Conservation (phyloP, 2,113 vertebrate species). For the Cryptotis parvus region DNA sequence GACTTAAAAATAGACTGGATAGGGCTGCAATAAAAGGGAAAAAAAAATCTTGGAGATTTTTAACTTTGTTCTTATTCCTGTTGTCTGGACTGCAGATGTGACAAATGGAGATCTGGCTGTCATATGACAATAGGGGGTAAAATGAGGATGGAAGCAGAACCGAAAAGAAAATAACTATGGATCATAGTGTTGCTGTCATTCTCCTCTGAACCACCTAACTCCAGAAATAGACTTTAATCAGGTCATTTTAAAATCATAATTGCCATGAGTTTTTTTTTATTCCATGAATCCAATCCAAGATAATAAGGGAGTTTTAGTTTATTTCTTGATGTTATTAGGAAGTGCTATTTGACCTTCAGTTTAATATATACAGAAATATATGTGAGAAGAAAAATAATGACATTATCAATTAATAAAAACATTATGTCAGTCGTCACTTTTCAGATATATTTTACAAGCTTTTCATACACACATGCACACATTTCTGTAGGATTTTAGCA, state of each 20-base stretch:
- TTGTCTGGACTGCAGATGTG: slow-evolving; percentile 41
- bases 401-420: not conserved
- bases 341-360: not conserved
- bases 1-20: not conserved
- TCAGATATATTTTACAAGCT: not conserved
- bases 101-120: slow-evolving; percentile 6
- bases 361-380: not conserved
- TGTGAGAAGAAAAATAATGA: not conserved
- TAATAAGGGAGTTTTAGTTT: not conserved
- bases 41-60: not conserved
- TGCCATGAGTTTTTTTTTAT: not conserved
- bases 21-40: not conserved
- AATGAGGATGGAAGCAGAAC: not conserved
- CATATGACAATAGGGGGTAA: slow-evolving; percentile 49
- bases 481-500: not conserved
- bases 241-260: not conserved
- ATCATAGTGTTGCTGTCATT: not conserved
- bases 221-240: not conserved
- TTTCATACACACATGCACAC: not conserved
- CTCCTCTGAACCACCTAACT: not conserved
- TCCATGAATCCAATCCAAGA: not conserved
- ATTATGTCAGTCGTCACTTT: not conserved
- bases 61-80: slow-evolving; percentile 15
- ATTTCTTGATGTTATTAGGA: slow-evolving; percentile 7
- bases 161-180: not conserved